phyloP scores from a whole-genome alignment of 2,797 vertebrate species.

The Sebastes miniatus region DNA sequence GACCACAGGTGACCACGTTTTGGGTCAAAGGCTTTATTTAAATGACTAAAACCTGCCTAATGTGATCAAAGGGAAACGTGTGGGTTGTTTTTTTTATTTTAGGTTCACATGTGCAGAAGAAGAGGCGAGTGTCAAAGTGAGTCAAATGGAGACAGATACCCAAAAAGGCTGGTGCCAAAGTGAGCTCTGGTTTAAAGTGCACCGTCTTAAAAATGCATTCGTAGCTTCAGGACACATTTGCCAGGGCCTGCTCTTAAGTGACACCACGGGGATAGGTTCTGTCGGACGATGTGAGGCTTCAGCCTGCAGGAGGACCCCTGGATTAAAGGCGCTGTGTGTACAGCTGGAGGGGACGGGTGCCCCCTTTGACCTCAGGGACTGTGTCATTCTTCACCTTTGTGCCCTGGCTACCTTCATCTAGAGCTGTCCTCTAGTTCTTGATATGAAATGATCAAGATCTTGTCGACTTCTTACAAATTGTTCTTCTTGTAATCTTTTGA shows the following conservation, averaged over 20 bases:
- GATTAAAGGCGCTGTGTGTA: slow-evolving; percentile 43
- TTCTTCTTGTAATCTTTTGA: slow-evolving; percentile 16
- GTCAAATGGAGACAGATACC: slow-evolving; percentile 4
- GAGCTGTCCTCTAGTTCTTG: slow-evolving; percentile 12
- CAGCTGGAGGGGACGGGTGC: slow-evolving; percentile 30
- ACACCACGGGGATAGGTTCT: slow-evolving; percentile 11
- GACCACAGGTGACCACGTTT: neutral
- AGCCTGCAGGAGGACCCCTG: slow-evolving; percentile 16
- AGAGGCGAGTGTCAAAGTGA: neutral
- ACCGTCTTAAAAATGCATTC: slow-evolving; percentile 26
- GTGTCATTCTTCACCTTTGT: neutral
- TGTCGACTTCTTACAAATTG: neutral
- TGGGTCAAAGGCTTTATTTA: neutral
- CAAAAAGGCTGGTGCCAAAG: neutral
- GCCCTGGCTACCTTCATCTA: neutral
- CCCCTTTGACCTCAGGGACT: neutral
- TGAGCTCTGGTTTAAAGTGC: slow-evolving; percentile 18
- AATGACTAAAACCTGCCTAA: neutral
- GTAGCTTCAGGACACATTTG: slow-evolving; percentile 36
- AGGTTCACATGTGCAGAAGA: neutral
- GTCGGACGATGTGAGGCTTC: neutral
- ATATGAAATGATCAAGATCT: slow-evolving; percentile 27
- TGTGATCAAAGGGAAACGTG: neutral
- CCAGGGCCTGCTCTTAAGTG: neutral
- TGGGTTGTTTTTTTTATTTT: neutral